These are phyloP conservation scores for Hippocampus abdominalis DNA, from an alignment of 2,113 vertebrate species.

Conservation along the genomic window DNA sequence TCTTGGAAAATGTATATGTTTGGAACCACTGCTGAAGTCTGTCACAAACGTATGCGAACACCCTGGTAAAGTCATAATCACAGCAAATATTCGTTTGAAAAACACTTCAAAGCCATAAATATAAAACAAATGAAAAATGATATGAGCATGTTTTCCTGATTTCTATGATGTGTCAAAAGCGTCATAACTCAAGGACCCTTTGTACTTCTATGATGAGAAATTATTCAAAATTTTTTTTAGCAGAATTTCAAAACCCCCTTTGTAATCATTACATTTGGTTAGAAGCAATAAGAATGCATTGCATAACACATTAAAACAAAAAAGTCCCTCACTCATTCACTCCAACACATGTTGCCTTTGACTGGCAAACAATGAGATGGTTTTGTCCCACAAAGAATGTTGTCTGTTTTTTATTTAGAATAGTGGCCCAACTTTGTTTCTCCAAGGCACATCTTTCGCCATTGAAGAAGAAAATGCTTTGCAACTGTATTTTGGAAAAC, in stretches of 20 bases:
- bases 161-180: background rate
- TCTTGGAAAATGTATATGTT: background rate
- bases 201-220: background rate
- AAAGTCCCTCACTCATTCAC: background rate
- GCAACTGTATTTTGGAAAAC: background rate
- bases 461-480: background rate
- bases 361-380: background rate
- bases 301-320: background rate
- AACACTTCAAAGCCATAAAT: background rate
- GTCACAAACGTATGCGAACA: too few species aligned
- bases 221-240: background rate
- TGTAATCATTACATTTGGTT: background rate
- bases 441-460: background rate
- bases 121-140: background rate
- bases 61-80: too few species aligned
- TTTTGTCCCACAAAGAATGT: background rate
- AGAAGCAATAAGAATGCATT: background rate
- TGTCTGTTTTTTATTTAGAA: background rate
- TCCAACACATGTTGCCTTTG: background rate
- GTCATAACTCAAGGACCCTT: too few species aligned
- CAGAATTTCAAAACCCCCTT: background rate
- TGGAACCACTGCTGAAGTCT: background rate
- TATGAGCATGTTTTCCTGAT: background rate
- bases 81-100: too few species aligned
- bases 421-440: background rate